Base-by-base conservation (phyloP, 1,140 invertebrate genomes). In the Megathymus violae region DNA sequence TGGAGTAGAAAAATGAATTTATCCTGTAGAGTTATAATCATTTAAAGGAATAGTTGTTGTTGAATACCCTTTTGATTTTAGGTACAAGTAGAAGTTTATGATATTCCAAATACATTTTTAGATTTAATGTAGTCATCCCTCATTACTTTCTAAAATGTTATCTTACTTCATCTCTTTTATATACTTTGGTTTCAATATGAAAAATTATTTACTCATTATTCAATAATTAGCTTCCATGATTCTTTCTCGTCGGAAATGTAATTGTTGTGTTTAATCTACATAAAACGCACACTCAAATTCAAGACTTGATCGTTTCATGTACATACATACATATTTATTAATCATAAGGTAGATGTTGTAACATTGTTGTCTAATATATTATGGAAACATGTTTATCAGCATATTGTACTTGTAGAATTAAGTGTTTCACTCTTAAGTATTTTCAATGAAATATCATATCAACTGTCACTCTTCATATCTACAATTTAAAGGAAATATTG, bases 231-330 rank as follows among this genome's bases (percentile, higher is more conserved):
- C 19, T 22, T 22, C 19, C 19, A 22, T 22, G 5, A 22, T 22
- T 22, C 2, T 22, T 22, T 22, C 19, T 22, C 5, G 19, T 22
- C 2, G 19, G 5, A 25, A 41, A 51, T 25, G 3, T 25, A 25
- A 51, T 22, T 50, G 13, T 58, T 48, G n/a, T 15, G 19, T 43
- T 46, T 44, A 58, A 48, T 76, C 48, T 68, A 64, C 56, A 52
- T 58, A 69, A 74, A 67, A 80, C 84, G 82, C 86, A 85, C 84
- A 87, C 65, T 85, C 75, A 80, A 78, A 81, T 78, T 81, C 74
- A 89, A 89, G 86, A 89, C 84, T 89, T 78, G 59, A 74, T 76
- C 75, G 67, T 76, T 43, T 78, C 80, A 80, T 86, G 70, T n/a
- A n/a, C n/a, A n/a, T 87, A 81, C 65, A 83, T 78, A 76, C 65